These are phyloP conservation scores for Vimba vimba DNA, from an alignment of 2,113 vertebrate species.

Conservation along the genomic window DNA sequence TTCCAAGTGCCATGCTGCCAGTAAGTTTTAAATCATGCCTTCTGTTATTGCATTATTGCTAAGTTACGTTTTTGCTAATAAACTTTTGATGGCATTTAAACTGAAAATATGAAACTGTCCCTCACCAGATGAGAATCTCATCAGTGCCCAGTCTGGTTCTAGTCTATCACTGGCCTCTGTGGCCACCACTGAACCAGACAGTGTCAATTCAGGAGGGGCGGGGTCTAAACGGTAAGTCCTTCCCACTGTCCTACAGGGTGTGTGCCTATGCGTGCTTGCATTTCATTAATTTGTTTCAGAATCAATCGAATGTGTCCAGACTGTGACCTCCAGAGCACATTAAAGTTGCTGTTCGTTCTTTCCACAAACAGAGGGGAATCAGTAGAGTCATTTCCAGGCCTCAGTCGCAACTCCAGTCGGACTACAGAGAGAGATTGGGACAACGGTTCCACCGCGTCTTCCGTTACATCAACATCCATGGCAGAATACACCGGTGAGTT, in stretches of 20 bases:
- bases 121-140: constrained; percentile 81
- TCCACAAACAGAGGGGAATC: constrained; percentile 78
- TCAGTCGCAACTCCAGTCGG: constrained; percentile 83
- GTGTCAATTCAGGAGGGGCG: constrained; percentile 79
- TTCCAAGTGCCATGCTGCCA: constrained; percentile 84
- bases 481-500: constrained; percentile 86
- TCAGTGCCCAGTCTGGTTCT: constrained; percentile 85
- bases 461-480: constrained; percentile 81
- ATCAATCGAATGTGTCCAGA: constrained; percentile 22
- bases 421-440: constrained; percentile 89
- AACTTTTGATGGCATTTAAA: background rate
- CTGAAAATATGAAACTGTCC: constrained; percentile 7
- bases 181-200: constrained; percentile 83
- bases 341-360: background rate
- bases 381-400: constrained; percentile 80
- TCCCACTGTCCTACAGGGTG: background rate
- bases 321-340: constrained; percentile 4
- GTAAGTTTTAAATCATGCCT: constrained; percentile 73
- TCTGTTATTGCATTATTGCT: background rate
- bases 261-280: background rate
- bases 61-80: background rate
- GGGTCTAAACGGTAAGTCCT: constrained; percentile 78
- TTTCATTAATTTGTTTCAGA: constrained; percentile 28
- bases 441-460: constrained; percentile 85
- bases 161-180: constrained; percentile 86